Conservation (phyloP, 2,888 invertebrate genomes). For the Cistogaster globosa region DNA sequence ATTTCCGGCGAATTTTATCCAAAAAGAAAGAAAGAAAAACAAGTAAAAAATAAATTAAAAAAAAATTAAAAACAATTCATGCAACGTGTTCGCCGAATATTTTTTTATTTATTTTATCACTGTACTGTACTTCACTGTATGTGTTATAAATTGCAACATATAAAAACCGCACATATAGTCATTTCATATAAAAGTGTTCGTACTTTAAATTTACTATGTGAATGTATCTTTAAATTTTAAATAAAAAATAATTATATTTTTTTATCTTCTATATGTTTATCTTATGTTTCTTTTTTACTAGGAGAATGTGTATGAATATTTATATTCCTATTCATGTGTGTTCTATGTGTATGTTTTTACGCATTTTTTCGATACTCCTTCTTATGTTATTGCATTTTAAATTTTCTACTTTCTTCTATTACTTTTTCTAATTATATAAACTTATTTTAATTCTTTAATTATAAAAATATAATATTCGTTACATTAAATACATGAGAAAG, state of each 20-base stretch:
- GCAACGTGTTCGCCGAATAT: no score
- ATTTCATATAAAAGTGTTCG: no score
- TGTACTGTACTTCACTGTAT: no score
- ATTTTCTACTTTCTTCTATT: slow-evolving; percentile 48
- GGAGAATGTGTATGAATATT: background rate
- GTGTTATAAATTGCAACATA: no score
- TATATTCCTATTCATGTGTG: slow-evolving; percentile 25
- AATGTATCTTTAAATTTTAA: background rate
- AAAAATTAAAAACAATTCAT: no score
- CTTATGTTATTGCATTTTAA: slow-evolving; percentile 73
- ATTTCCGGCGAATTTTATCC: no score
- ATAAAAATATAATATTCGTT: background rate
- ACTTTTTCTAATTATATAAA: slow-evolving; percentile 21
- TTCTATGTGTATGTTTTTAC: slow-evolving; percentile 18
- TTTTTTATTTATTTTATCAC: no score
- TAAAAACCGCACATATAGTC: no score
- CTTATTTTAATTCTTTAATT: slow-evolving; percentile 36
- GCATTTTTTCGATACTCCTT: slow-evolving; percentile 28
- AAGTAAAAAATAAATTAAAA: no score
- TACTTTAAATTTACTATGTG: background rate
- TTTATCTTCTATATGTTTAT: background rate
- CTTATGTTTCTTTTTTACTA: background rate
- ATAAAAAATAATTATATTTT: background rate
- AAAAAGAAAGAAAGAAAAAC: no score
- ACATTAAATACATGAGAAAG: slow-evolving; percentile 61